Percentiles rank a stretch among this genome's conserved stretches.
phyloP scores from a whole-genome alignment of 2,888 invertebrate species.

The Smittia sp. region DNA sequence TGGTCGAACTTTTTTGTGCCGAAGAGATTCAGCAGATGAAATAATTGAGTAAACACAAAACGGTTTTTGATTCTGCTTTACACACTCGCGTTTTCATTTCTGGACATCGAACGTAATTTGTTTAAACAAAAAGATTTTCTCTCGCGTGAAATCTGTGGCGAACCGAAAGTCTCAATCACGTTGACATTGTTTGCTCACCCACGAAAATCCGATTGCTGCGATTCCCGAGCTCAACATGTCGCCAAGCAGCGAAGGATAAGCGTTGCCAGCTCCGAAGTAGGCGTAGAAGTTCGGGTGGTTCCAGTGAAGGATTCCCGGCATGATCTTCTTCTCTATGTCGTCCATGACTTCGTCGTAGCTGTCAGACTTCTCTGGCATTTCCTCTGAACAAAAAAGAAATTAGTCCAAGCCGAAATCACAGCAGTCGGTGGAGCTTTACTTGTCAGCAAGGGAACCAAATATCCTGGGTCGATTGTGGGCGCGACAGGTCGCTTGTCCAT shows the following conservation, averaged over 20 bases:
- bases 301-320: slow-evolving; percentile 87
- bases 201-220: slow-evolving; percentile 88
- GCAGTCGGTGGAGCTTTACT: slow-evolving; percentile 45
- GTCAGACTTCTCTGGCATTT: slow-evolving; percentile 71
- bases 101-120: too few species aligned
- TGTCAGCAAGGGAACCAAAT: slow-evolving; percentile 67
- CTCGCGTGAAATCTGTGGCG: too few species aligned
- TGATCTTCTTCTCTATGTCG: slow-evolving; percentile 74
- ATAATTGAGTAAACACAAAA: background rate
- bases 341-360: slow-evolving; percentile 71
- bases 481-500: slow-evolving; percentile 68
- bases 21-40: background rate
- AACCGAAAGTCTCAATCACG: too few species aligned
- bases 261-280: slow-evolving; percentile 90
- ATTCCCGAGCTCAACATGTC: slow-evolving; percentile 87
- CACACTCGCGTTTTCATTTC: too few species aligned
- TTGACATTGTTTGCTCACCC: slow-evolving; percentile 72
- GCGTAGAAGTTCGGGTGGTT: slow-evolving; percentile 92
- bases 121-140: too few species aligned
- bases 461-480: slow-evolving; percentile 76
- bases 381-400: slow-evolving; percentile 48
- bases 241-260: slow-evolving; percentile 84
- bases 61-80: too few species aligned
- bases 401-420: too few species aligned
- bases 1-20: too few species aligned